Conservation (phyloP, 1,140 invertebrate genomes). For the Drosophila watanabei region DNA sequence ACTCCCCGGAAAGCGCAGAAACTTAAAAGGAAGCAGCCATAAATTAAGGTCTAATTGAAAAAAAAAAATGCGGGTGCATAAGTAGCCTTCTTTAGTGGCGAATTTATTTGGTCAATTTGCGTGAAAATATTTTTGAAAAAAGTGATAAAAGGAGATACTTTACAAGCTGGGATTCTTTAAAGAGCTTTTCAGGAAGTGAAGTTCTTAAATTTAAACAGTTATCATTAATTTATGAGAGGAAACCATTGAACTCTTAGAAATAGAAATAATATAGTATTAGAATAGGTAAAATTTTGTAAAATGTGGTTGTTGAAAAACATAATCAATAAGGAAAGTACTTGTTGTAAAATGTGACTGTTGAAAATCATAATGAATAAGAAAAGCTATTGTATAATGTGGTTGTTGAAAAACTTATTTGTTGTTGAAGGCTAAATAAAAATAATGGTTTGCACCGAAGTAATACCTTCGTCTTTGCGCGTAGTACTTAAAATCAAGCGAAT, state of each 20-base stretch:
- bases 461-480: too few relatives aligned
- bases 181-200: neutral
- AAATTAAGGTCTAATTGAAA: slow-evolving; percentile 39
- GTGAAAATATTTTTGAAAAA: neutral
- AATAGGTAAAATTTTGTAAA: neutral
- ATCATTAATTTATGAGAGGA: neutral
- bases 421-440: too few relatives aligned
- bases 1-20: slow-evolving; percentile 22
- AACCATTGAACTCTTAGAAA: neutral
- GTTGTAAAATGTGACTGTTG: too few relatives aligned
- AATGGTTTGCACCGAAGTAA: too few relatives aligned
- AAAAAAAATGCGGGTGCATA: slow-evolving; percentile 2
- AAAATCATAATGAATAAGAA: too few relatives aligned
- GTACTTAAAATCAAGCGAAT: too few relatives aligned
- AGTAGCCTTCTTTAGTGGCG: neutral
- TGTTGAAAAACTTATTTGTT: too few relatives aligned
- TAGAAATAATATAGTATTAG: neutral
- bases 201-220: neutral
- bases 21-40: slow-evolving; percentile 24
- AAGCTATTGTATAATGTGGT: too few relatives aligned
- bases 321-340: too few relatives aligned
- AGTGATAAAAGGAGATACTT: neutral
- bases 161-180: neutral
- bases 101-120: slow-evolving; percentile 17
- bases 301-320: too few relatives aligned